A percentile compares a stretch with the other conserved stretches of the same genome.
phyloP scores from a whole-genome alignment of 1,140 invertebrate genomes.

The Temnothorax longispinosus region DNA sequence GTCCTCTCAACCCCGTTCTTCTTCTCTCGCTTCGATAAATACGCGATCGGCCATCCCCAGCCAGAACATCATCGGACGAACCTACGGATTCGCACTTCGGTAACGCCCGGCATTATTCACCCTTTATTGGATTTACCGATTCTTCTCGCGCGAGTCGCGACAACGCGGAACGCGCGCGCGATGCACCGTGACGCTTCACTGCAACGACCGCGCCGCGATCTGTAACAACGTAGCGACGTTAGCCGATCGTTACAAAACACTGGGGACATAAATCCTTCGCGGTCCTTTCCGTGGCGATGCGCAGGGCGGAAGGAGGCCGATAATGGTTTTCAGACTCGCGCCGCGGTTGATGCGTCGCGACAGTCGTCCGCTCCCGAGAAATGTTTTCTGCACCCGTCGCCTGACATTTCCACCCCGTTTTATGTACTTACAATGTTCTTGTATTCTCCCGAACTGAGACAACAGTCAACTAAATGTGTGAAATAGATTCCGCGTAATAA shows the following conservation, averaged over 20 bases:
- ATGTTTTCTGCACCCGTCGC: slow-evolving; percentile 33
- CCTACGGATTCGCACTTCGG: slow-evolving; percentile 63
- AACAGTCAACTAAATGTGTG: background rate
- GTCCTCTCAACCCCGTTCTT: background rate
- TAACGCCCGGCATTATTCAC: slow-evolving; percentile 77
- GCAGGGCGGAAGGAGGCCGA: slow-evolving; percentile 41
- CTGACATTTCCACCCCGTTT: slow-evolving; percentile 29
- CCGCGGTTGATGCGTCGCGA: slow-evolving; percentile 33
- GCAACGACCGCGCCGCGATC: slow-evolving; percentile 42
- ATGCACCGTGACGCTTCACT: slow-evolving; percentile 53
- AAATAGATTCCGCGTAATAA: background rate
- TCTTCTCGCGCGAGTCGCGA: slow-evolving; percentile 65
- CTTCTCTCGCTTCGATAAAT: slow-evolving; percentile 56
- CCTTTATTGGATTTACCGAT: slow-evolving; percentile 80
- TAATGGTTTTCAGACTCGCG: slow-evolving; percentile 52
- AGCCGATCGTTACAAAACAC: slow-evolving; percentile 62
- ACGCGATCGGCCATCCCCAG: slow-evolving; percentile 42
- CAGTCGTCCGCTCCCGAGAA: slow-evolving; percentile 26
- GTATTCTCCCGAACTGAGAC: background rate
- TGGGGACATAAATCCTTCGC: slow-evolving; percentile 66
- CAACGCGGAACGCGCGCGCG: slow-evolving; percentile 34
- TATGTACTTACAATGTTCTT: background rate
- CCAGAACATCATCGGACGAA: slow-evolving; percentile 5
- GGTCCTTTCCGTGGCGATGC: slow-evolving; percentile 15
- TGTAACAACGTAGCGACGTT: slow-evolving; percentile 31